Evolutionary conservation across 2,113 vertebrate genomes (phyloP).

Genomic region (Thomomys bottae): DNA sequence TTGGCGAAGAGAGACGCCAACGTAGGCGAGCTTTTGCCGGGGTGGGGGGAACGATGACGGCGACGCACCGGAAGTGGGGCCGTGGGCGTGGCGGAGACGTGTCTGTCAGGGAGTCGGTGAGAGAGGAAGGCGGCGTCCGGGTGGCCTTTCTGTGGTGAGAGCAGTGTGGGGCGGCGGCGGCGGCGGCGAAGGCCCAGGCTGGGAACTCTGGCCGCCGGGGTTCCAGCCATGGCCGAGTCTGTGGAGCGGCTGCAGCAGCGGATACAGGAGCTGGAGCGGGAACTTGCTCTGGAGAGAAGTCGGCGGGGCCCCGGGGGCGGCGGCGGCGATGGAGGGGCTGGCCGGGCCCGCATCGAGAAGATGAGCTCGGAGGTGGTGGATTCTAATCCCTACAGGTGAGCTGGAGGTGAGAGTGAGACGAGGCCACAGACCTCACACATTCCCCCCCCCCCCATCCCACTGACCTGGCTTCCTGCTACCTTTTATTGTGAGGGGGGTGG

Average conservation of each 20-base stretch:
- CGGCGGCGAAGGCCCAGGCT: conserved; percentile 48
- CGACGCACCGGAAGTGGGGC: conserved; percentile 61
- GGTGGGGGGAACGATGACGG: conserved; percentile 31
- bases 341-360: conserved; percentile 87
- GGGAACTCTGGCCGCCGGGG: conserved; percentile 39
- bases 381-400: conserved; percentile 97
- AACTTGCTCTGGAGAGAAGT: conserved; percentile 86
- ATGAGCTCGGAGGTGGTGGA: conserved; percentile 97
- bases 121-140: neutral
- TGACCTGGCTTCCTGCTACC: no score
- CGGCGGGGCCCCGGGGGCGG: conserved; percentile 78
- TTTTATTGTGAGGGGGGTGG: no score
- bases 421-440: no score
- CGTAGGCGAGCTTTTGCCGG: fast-evolving
- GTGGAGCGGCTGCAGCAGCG: conserved; percentile 89
- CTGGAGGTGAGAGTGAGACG: no score
- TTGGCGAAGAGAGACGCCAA: neutral
- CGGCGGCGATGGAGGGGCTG: conserved; percentile 38
- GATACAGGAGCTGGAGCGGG: conserved; percentile 91
- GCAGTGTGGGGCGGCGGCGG: conserved; percentile 72
- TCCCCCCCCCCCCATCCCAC: no score
- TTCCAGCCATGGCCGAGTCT: conserved; percentile 73
- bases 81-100: neutral
- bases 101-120: fast-evolving
- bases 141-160: neutral